Evolutionary conservation across 2,888 invertebrate species (phyloP).

Genomic region (Cerceris rybyensis): DNA sequence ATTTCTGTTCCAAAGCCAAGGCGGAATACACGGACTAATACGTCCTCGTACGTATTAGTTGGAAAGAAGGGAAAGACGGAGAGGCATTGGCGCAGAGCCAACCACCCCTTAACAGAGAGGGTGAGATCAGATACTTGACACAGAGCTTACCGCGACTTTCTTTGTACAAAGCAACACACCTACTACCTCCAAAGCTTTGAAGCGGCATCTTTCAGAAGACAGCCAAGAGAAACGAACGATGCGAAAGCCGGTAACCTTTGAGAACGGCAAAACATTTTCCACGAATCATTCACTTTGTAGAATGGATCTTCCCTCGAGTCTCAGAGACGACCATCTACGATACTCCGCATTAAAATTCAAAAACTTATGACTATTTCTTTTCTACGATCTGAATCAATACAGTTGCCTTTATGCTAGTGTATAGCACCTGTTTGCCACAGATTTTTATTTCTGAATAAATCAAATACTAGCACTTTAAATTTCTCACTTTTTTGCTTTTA

Average conservation of each 20-base stretch:
- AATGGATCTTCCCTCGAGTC: background rate
- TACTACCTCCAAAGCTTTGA: constrained; percentile 21
- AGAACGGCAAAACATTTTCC: constrained; percentile 17
- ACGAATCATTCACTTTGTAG: constrained; percentile 18
- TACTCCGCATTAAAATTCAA: background rate
- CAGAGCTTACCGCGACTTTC: constrained; percentile 27
- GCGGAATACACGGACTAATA: constrained; percentile 11
- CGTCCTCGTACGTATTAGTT: constrained; percentile 36
- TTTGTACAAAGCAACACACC: constrained; percentile 20
- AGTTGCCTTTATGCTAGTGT: too few species aligned
- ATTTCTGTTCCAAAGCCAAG: too few species aligned
- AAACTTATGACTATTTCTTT: background rate
- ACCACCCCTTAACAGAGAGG: constrained; percentile 22
- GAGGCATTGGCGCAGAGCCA: constrained; percentile 22
- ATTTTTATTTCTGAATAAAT: too few species aligned
- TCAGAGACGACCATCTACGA: background rate
- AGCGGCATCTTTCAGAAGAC: constrained; percentile 15
- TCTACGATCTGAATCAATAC: too few species aligned
- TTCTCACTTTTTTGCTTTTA: too few species aligned
- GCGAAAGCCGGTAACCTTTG: constrained; percentile 25
- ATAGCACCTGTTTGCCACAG: too few species aligned
- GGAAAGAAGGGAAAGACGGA: constrained; percentile 8
- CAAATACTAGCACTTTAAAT: too few species aligned
- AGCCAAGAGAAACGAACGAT: background rate
- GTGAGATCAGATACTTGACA: constrained; percentile 43